phyloP scores from a whole-genome alignment of 2,797 vertebrate species.

The Macrochelys suwanniensis region DNA sequence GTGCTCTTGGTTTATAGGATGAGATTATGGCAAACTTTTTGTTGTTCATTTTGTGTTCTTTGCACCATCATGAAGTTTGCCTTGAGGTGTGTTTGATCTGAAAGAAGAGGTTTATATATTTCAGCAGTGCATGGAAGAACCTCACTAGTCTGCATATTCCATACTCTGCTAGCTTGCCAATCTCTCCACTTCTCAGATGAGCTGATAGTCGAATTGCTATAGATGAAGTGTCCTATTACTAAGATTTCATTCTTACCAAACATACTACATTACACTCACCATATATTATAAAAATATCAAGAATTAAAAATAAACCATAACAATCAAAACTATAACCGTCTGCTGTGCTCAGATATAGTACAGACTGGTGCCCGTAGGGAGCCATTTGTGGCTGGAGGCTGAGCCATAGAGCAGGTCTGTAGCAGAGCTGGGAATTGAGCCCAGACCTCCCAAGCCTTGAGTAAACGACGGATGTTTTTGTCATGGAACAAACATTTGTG shows the following conservation, averaged over 20 bases:
- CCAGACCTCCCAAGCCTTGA: background rate
- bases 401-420: background rate
- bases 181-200: background rate
- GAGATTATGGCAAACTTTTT: background rate
- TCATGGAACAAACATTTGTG: background rate
- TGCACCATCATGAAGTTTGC: background rate
- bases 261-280: background rate
- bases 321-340: background rate
- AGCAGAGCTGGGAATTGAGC: background rate
- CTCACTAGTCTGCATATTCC: background rate
- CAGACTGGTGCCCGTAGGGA: background rate
- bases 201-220: background rate
- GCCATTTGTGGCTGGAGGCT: background rate
- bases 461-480: background rate
- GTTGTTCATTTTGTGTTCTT: constrained; percentile 1
- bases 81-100: background rate
- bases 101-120: background rate
- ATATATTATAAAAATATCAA: background rate
- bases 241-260: background rate
- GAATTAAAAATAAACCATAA: background rate
- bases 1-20: background rate
- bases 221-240: background rate
- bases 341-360: background rate
- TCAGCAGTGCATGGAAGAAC: background rate
- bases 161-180: background rate